Conservation (phyloP, 2,888 invertebrate genomes). For the Andrena dorsata region DNA sequence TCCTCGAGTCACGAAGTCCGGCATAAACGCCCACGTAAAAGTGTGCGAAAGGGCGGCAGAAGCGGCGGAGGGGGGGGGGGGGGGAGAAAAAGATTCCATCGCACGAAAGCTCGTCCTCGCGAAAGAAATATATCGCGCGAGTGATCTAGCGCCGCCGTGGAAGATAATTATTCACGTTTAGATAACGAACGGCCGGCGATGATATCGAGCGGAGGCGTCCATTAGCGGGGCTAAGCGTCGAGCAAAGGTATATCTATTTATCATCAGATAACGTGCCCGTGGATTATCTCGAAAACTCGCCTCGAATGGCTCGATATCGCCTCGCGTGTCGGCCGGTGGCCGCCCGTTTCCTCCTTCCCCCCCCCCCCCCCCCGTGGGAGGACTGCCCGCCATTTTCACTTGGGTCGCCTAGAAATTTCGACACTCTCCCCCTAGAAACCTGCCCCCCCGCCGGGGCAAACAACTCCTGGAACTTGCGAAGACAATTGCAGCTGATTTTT, state of each 20-base stretch:
- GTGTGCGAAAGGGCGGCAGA: background rate
- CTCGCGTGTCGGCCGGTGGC: slow-evolving; percentile 73
- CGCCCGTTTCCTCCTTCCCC: slow-evolving; percentile 39
- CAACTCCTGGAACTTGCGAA: background rate
- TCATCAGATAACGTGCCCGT: slow-evolving; percentile 78
- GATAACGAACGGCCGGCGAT: slow-evolving; percentile 79
- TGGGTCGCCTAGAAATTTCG: slow-evolving; percentile 2
- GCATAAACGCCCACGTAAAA: slow-evolving; percentile 1
- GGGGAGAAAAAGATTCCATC: slow-evolving; percentile 5
- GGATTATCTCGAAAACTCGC: slow-evolving; percentile 79
- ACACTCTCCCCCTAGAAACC: no score
- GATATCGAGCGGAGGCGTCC: slow-evolving; percentile 77
- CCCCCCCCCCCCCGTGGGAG: no score
- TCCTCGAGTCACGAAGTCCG: background rate
- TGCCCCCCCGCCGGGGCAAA: no score
- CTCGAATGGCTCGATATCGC: slow-evolving; percentile 76
- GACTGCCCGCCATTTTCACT: slow-evolving; percentile 1
- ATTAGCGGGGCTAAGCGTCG: slow-evolving; percentile 75
- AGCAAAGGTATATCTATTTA: slow-evolving; percentile 78
- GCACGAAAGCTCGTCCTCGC: slow-evolving; percentile 57
- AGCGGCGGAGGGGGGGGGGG: background rate
- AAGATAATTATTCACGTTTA: slow-evolving; percentile 81
- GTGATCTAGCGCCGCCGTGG: slow-evolving; percentile 72
- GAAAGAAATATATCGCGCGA: slow-evolving; percentile 68
- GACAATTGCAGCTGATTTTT: background rate